Evolutionary conservation across 2,797 vertebrate species (phyloP).

Genomic region (Bufotes viridis): DNA sequence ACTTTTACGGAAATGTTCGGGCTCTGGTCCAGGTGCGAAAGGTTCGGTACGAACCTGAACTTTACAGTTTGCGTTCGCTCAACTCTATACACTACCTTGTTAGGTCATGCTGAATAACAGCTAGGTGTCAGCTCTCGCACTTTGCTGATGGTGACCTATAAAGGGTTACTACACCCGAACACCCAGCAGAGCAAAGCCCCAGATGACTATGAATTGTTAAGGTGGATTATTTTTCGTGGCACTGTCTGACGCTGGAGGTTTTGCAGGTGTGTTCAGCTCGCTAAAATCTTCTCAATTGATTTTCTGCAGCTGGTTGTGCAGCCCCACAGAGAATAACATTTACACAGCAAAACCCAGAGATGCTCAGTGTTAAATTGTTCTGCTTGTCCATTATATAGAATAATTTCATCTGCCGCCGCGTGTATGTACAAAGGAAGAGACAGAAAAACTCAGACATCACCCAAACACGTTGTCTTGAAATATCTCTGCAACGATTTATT

Average conservation of each 20-base stretch:
- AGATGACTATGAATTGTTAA: conserved; percentile 4
- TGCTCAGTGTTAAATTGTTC: conserved; percentile 41
- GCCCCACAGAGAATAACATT: conserved; percentile 53
- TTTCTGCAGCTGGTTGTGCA: conserved; percentile 47
- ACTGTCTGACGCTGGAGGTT: conserved; percentile 14
- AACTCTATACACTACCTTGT: neutral
- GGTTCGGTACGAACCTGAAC: too few relatives aligned
- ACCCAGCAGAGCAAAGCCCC: neutral
- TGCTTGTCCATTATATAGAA: conserved; percentile 39
- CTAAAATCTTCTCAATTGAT: conserved; percentile 44
- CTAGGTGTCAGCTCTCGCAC: neutral
- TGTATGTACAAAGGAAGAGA: conserved; percentile 31
- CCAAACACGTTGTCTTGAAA: conserved; percentile 27
- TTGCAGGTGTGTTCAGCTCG: conserved; percentile 35
- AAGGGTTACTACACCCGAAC: neutral
- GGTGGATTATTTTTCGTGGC: conserved; percentile 33
- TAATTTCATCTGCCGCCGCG: conserved; percentile 22
- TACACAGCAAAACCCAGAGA: conserved; percentile 49
- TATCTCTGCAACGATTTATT: conserved; percentile 28
- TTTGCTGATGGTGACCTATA: neutral
- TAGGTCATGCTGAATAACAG: neutral
- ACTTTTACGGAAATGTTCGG: too few relatives aligned
- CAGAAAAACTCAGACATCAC: conserved; percentile 18
- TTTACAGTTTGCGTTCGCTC: too few relatives aligned
- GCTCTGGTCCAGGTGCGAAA: too few relatives aligned